Evolutionary conservation across 2,113 vertebrate species (phyloP), one percentile per base, ranked within the genome.

Genomic region (Elephantulus edwardii): DNA sequence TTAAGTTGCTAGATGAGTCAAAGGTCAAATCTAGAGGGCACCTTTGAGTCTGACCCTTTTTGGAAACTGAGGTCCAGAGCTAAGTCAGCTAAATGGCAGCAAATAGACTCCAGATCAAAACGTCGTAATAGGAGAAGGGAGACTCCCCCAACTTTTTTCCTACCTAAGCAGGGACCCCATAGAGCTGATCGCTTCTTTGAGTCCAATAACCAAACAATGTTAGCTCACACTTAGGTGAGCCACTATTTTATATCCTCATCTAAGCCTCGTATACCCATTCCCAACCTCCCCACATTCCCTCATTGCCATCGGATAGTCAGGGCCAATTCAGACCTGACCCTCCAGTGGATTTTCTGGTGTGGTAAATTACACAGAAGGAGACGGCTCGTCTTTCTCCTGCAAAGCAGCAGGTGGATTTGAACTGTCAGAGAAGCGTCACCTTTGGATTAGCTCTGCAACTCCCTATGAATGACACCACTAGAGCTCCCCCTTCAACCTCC

Each of bases 1-100:
- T 35, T 8, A 91, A 74, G 62, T 87, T 64, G 58, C 13, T 58
- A 77, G 33, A 77, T 81, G 3, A 72, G 54, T 46, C 79, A 78
- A 91, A 89, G 68, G 44, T 92, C 64, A 89, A 78, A 89, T 78
- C 68, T 70, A 50, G 44, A 90, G 71, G 40, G 26, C 88, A 44
- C 0, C 12, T 85, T 40, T 40, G 6, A 83, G 82, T 77, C 54
- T n/a, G 75, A 76, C 44, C 20, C n/a, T 35, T 7, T 62, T 20
- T 88, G 64, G 46, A 77, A 93, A 91, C 74, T 54, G 72, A 91
- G 54, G 86, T 28, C 2, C 16, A 70, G 60, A 70, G 64, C 46
- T 22, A 80, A 40, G 54, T 58, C 71, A 92, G 56, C 54, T 71
- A 52, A 24, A 44, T 10, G 83, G 48, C 19, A 91, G 42, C 42